Conservation (phyloP, 2,113 vertebrate species). For the Galbula dea region DNA sequence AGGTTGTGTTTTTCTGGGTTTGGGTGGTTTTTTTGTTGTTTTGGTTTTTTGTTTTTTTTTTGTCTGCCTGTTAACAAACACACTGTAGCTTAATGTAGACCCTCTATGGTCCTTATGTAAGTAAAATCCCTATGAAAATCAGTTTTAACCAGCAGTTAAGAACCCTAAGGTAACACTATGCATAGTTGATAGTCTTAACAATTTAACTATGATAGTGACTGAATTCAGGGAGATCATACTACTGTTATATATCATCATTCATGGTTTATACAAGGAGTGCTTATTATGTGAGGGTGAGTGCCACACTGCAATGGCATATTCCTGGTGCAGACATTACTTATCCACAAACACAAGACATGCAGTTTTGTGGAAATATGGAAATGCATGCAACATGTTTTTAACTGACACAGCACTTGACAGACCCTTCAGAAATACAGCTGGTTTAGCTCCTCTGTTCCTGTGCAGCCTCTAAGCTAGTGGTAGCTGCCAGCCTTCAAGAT, state of each 20-base stretch:
- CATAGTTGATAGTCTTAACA: neutral
- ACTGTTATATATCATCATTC: neutral
- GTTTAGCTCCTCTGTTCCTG: neutral
- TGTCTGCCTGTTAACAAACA: neutral
- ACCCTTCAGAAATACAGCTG: neutral
- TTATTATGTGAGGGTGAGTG: neutral
- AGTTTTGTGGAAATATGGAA: rapidly evolving
- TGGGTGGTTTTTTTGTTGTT: no score
- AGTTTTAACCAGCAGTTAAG: neutral
- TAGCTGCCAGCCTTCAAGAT: neutral
- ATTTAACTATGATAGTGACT: neutral
- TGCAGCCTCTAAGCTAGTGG: neutral
- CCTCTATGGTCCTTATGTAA: conserved; percentile 24
- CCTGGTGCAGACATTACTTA: neutral
- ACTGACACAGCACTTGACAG: neutral
- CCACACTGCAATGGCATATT: neutral
- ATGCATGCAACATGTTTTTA: neutral
- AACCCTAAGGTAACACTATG: neutral
- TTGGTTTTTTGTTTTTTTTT: neutral
- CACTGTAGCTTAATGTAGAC: neutral
- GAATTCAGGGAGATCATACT: neutral
- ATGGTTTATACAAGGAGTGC: neutral
- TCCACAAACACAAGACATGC: neutral
- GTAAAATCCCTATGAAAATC: conserved; percentile 17
- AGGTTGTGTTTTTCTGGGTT: no score